A percentile compares a stretch with the other conserved stretches of the same genome.
These are phyloP conservation scores for Allygus modestus DNA, from an alignment of 2,888 invertebrate species.

Conservation along the genomic window DNA sequence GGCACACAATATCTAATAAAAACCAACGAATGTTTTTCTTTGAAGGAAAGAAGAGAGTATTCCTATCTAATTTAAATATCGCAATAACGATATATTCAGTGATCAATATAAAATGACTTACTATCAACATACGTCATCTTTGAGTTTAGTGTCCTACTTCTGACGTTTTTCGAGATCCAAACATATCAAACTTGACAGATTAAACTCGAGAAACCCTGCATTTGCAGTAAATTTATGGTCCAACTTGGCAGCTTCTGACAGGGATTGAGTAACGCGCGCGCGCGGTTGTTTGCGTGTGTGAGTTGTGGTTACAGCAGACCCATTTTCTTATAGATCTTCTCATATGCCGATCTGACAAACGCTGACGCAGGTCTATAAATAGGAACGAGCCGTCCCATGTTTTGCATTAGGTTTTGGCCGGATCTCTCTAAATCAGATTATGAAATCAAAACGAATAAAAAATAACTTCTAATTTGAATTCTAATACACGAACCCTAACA, in stretches of 20 bases:
- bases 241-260: conserved; percentile 5
- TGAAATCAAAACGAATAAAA: not conserved
- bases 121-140: too few species aligned
- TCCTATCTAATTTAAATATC: too few species aligned
- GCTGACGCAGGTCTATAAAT: conserved; percentile 6
- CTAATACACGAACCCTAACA: too few species aligned
- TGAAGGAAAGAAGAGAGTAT: too few species aligned
- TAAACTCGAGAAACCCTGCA: not conserved
- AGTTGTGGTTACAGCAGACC: not conserved
- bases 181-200: not conserved
- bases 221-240: not conserved
- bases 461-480: not conserved
- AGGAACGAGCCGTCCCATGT: not conserved
- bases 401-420: conserved; percentile 22
- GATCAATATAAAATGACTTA: too few species aligned
- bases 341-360: conserved; percentile 11
- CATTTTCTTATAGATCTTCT: conserved; percentile 13
- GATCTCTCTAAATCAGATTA: not conserved
- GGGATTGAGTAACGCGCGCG: not conserved
- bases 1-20: too few species aligned
- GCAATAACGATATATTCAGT: too few species aligned
- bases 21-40: too few species aligned
- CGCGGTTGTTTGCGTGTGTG: not conserved
- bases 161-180: not conserved
- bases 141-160: too few species aligned